Evolutionary conservation across 2,888 invertebrate genomes (phyloP).

Genomic region (Encarsia formosa): DNA sequence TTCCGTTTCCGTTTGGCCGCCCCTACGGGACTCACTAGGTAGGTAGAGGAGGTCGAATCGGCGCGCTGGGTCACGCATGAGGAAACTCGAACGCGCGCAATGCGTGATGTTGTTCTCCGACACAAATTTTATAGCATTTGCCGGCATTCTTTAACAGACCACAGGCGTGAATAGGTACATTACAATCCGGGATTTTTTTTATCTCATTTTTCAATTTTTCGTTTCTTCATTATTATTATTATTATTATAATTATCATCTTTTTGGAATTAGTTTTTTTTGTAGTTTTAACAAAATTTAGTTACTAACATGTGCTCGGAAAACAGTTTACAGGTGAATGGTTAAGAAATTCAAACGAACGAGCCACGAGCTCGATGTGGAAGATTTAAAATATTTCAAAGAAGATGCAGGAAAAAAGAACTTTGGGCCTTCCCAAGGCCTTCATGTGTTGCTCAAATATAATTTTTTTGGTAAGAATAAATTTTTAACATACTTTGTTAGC

Average conservation of each 20-base stretch:
- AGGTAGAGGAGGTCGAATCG: not conserved
- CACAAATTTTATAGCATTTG: slow-evolving; percentile 8
- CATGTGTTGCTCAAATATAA: slow-evolving; percentile 46
- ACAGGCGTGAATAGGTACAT: not conserved
- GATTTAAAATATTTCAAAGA: too few species aligned
- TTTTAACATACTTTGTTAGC: not conserved
- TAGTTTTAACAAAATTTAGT: too few species aligned
- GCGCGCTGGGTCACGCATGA: slow-evolving; percentile 44
- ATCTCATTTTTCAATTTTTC: too few species aligned
- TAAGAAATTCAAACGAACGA: too few species aligned
- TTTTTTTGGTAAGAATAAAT: slow-evolving; percentile 44
- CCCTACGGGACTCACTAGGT: not conserved
- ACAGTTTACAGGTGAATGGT: too few species aligned
- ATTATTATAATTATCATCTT: too few species aligned
- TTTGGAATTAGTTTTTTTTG: too few species aligned
- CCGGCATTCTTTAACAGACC: slow-evolving; percentile 4
- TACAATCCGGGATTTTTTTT: too few species aligned
- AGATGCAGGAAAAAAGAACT: slow-evolving; percentile 35
- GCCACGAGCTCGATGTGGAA: too few species aligned
- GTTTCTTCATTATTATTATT: too few species aligned
- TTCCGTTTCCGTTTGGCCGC: slow-evolving; percentile 46
- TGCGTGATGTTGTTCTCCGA: not conserved
- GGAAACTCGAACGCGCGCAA: slow-evolving; percentile 13
- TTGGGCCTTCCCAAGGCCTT: slow-evolving; percentile 39
- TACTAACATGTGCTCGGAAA: too few species aligned